Base-by-base conservation (phyloP, 2,113 vertebrate genomes). In the Leucosticte australis region DNA sequence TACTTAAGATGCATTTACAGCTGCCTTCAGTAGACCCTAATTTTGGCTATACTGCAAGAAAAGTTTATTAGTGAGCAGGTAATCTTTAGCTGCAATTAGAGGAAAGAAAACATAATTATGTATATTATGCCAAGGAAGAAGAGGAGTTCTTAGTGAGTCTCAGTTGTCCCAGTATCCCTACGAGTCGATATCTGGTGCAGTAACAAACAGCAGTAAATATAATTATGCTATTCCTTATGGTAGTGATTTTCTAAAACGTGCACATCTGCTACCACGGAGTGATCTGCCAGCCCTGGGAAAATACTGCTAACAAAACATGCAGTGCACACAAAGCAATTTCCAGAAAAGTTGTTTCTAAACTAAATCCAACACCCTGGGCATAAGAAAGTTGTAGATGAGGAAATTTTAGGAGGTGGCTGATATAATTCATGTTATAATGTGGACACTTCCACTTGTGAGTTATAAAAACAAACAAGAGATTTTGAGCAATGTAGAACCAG, bases 191-290 rank as follows among this genome's bases (percentile, higher is more conserved):
- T 7, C 64, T 80, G 91, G 68, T 92, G 65, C 6, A 0, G 82
- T 96, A 91, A 76, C 94, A 95, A 96, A 92, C 95, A 97, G 84
- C 92, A 94, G 94, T 97, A 97, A 97, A 97, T 97, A 95, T 89
- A 97, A 97, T 97, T 97, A 97, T 93, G 92, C 94, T 95, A 71
- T 97, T 96, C 97, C 97, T 96, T 97, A 94, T 96, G 97, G 94
- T 91, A 75, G 96, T 92, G 91, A 91, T 97, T 97, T 97, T 95
- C 96, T 91, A 74, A 96, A 96, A 70, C 90, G 91, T 67, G 89
- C 95, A 97, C 97, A 97, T 96, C 97, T 97, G 97, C 94, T 97
- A 23, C 87, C 92, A 39, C 22, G 2, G 86, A 95, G 94, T 79
- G 86, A 97, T 96, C 79, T 97, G 95, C 93, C 90, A 96, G 95